A percentile compares a stretch with the other conserved stretches of the same genome.
Conservation (phyloP, 2,113 vertebrate genomes). For the Dermatemys mawii region DNA sequence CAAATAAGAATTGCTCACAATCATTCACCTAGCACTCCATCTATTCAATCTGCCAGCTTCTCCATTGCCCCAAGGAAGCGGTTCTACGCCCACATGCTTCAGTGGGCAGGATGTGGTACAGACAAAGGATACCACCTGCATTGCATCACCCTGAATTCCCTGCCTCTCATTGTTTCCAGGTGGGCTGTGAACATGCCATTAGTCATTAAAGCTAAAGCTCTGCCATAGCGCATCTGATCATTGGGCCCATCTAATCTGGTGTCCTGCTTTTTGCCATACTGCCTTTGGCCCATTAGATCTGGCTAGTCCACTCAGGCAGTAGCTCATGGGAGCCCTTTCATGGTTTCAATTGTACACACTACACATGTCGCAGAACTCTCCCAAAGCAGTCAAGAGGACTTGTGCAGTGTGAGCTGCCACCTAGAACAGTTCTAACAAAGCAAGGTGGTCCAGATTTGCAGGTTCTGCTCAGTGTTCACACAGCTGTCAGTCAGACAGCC, state of each 20-base stretch:
- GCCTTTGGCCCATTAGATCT: neutral
- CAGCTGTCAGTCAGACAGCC: neutral
- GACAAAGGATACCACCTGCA: neutral
- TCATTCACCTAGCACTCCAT: rapidly evolving
- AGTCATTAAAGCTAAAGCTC: neutral
- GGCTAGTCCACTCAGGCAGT: neutral
- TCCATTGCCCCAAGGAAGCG: neutral
- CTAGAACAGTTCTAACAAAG: neutral
- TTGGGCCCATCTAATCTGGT: neutral
- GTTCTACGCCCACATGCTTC: rapidly evolving
- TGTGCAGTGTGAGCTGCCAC: neutral
- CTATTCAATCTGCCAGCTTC: neutral
- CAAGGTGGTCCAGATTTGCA: rapidly evolving
- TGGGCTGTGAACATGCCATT: neutral
- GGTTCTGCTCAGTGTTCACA: rapidly evolving
- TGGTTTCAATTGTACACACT: neutral
- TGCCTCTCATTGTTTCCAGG: neutral
- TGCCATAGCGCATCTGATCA: neutral
- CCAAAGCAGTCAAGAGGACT: neutral
- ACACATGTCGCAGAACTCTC: neutral
- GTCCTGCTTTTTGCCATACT: neutral
- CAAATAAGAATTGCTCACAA: rapidly evolving
- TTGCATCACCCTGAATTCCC: rapidly evolving
- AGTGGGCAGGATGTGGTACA: neutral
- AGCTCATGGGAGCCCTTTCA: neutral